Conservation (phyloP, 2,888 invertebrate species). For the Melinaea menophilus region DNA sequence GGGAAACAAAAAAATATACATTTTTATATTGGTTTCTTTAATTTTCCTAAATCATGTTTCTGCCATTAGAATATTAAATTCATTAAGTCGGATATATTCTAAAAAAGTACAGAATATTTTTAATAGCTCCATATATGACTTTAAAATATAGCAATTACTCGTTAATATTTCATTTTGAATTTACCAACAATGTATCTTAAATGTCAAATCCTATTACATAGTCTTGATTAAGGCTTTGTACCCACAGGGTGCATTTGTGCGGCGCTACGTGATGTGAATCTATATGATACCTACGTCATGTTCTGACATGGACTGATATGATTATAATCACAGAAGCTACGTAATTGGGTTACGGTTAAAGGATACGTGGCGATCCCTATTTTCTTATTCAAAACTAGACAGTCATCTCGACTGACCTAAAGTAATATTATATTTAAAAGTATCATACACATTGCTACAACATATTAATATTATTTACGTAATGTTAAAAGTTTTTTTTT, state of each 20-base stretch:
- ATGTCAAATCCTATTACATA: constrained; percentile 5
- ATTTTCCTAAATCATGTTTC: no score
- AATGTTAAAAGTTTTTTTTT: no score
- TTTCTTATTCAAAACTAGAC: neutral
- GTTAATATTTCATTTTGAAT: neutral
- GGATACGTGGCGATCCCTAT: neutral
- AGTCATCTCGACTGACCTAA: no score
- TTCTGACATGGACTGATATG: constrained; percentile 6
- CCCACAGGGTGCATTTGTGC: constrained; percentile 6
- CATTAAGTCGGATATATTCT: no score
- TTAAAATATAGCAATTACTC: neutral
- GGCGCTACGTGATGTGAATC: constrained; percentile 3
- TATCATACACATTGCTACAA: no score
- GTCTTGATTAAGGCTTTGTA: constrained; percentile 7
- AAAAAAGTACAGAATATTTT: no score
- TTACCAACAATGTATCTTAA: constrained; percentile 2
- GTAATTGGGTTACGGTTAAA: constrained; percentile 4
- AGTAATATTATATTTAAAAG: no score
- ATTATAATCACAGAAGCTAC: constrained; percentile 3
- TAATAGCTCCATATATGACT: no score
- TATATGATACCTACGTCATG: constrained; percentile 6
- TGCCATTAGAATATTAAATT: no score
- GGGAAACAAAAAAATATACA: no score
- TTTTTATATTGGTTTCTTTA: no score
- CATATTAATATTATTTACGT: no score